These are phyloP conservation scores for Thereva unica DNA, from an alignment of 2,888 invertebrate species.

Conservation along the genomic window DNA sequence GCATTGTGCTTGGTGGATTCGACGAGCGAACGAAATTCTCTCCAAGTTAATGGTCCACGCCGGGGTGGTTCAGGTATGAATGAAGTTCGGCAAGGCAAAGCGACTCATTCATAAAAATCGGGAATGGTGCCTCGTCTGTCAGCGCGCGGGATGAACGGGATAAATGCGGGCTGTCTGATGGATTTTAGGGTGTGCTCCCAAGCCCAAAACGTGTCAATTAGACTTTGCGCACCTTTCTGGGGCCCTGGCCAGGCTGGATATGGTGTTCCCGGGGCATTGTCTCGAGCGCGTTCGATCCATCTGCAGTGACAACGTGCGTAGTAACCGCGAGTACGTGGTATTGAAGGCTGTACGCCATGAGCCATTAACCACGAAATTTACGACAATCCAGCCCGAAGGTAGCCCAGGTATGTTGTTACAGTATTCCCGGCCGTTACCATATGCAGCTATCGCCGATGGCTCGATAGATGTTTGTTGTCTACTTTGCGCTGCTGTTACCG, in stretches of 20 bases:
- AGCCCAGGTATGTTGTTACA: constrained; percentile 14
- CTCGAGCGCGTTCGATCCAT: constrained; percentile 10
- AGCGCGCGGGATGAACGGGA: constrained; percentile 7
- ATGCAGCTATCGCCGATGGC: constrained; percentile 15
- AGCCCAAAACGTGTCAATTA: constrained; percentile 33
- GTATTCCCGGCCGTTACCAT: constrained; percentile 1
- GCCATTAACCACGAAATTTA: constrained; percentile 42
- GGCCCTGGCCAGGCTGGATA: constrained; percentile 2
- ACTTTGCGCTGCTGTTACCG: background rate
- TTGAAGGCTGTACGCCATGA: constrained; percentile 37
- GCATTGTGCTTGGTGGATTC: constrained; percentile 24
- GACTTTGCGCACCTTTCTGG: constrained; percentile 21
- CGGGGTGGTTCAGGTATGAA: constrained; percentile 24
- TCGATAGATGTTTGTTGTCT: constrained; percentile 4
- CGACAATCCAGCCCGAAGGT: constrained; percentile 34
- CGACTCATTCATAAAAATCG: constrained; percentile 29
- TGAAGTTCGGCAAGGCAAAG: constrained; percentile 21
- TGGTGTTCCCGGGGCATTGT: constrained; percentile 17
- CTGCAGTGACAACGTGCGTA: constrained; percentile 30
- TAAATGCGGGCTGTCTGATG: constrained; percentile 21
- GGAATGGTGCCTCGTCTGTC: constrained; percentile 16
- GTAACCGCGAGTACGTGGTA: constrained; percentile 19
- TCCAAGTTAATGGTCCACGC: constrained; percentile 11
- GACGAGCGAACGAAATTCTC: constrained; percentile 13
- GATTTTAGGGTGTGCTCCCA: constrained; percentile 21